These are phyloP conservation scores for Octodon degus DNA, from an alignment of 2,113 vertebrate genomes.

Conservation along the genomic window DNA sequence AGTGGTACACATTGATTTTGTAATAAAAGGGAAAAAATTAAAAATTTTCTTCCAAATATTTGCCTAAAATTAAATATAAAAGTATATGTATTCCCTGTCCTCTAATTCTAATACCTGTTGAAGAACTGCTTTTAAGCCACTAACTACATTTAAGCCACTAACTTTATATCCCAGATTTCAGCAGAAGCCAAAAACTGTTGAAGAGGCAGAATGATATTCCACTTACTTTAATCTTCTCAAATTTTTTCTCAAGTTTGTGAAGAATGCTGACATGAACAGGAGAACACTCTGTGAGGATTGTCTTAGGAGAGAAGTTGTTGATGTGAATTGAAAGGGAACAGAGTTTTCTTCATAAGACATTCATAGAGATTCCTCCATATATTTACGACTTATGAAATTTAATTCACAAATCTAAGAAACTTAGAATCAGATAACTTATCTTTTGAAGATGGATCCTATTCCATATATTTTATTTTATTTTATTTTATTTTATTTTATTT, in stretches of 20 bases:
- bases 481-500: background rate
- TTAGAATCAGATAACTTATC: background rate
- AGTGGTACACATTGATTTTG: background rate
- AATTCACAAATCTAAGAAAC: background rate
- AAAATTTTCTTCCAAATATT: background rate
- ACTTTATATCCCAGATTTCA: background rate
- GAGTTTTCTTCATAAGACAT: background rate
- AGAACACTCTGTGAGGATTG: background rate
- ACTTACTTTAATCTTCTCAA: background rate
- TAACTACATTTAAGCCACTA: slow-evolving; percentile 64
- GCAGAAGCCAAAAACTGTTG: background rate
- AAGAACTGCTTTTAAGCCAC: slow-evolving; percentile 49
- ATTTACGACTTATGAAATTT: background rate
- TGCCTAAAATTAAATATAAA: slow-evolving; percentile 63
- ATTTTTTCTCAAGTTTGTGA: slow-evolving; percentile 25
- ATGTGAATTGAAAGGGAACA: background rate
- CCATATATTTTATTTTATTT: background rate
- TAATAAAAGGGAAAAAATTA: slow-evolving; percentile 58
- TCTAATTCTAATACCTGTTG: background rate
- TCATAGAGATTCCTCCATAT: background rate
- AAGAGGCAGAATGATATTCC: background rate
- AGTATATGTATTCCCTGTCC: slow-evolving; percentile 8
- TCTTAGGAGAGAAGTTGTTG: background rate
- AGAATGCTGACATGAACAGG: background rate
- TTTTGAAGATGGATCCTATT: background rate